Evolutionary conservation across 2,113 vertebrate species (phyloP), one percentile per base, ranked within the genome.

Genomic region (Elanus axillaris): DNA sequence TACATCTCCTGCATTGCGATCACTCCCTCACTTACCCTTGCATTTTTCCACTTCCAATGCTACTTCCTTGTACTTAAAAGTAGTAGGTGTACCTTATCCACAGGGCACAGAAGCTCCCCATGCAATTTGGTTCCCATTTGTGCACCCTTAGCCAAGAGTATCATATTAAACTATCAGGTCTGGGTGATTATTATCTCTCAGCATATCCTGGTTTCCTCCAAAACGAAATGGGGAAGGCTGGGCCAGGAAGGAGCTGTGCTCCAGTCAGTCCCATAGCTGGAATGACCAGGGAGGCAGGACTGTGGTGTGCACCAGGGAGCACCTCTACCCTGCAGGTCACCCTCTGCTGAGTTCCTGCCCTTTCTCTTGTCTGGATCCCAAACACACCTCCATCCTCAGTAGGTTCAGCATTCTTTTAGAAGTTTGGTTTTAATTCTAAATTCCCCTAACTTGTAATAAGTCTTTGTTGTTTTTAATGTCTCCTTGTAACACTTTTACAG

Each of bases 1-100:
- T 13, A 52, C 38, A 56, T 48, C 79, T 73, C 43, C 34, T 52
- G 76, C 72, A 56, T 27, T 45, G 72, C 55, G 47, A 56, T 26
- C 2, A 3, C 20, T 31, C 32, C 66, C 17, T 58, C 47, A 45
- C n/a, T 52, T 23, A 42, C 9, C 27, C 56, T 85, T 77, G 52
- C 3, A 3, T 56, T 82, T 66, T 93, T 59, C 36, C 64, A 36
- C 16, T 82, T 82, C 22, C 14, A 12, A 4, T 31, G 17, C 47
- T 38, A 40, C 11, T 75, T 42, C 43, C 69, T 42, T 0, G 1
- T 26, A 47, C 34, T 59, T 50, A 48, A 0, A 0, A 55, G 22
- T 32, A 90, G n/a, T 6, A 60, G 34, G 48, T 69, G 40, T 40
- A 62, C 29, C 82, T 58, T 53, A 69, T 6, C 3, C 3, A 3